Conservation (phyloP, 2,113 vertebrate genomes). For the Campylorhamphus procurvoides region DNA sequence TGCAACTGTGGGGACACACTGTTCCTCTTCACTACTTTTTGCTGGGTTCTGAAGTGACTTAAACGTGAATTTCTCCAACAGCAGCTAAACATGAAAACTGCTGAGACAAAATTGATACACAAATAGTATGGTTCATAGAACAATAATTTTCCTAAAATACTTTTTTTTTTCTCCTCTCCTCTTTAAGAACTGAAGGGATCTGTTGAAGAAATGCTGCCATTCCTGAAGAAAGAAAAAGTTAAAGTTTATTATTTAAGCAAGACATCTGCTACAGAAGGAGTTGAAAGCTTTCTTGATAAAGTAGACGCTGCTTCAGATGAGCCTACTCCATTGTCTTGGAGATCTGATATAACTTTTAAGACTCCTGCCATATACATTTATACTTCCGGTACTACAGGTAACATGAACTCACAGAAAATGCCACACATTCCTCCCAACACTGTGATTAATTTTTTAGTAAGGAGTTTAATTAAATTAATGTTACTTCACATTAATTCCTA, state of each 20-base stretch:
- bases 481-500: background rate
- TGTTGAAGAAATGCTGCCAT: slow-evolving; percentile 82
- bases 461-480: background rate
- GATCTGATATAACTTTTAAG: slow-evolving; percentile 76
- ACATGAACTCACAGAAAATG: background rate
- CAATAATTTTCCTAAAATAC: background rate
- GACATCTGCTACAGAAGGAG: slow-evolving; percentile 71
- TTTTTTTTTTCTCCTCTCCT: background rate
- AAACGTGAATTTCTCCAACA: too few species aligned
- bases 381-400: slow-evolving; percentile 92
- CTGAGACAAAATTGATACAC: too few species aligned
- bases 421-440: background rate
- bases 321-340: slow-evolving; percentile 73
- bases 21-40: too few species aligned
- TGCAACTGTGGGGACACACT: too few species aligned
- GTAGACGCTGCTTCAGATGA: slow-evolving; percentile 74
- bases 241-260: slow-evolving; percentile 78
- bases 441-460: background rate
- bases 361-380: slow-evolving; percentile 86
- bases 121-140: background rate
- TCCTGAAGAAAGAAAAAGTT: slow-evolving; percentile 75
- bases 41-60: too few species aligned
- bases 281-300: slow-evolving; percentile 77
- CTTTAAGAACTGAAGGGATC: slow-evolving; percentile 77
- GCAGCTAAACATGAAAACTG: too few species aligned